Percentiles rank a stretch among this genome's conserved stretches.
These are phyloP conservation scores for Euschistus heros DNA, from an alignment of 1,140 invertebrate genomes.

Conservation along the genomic window DNA sequence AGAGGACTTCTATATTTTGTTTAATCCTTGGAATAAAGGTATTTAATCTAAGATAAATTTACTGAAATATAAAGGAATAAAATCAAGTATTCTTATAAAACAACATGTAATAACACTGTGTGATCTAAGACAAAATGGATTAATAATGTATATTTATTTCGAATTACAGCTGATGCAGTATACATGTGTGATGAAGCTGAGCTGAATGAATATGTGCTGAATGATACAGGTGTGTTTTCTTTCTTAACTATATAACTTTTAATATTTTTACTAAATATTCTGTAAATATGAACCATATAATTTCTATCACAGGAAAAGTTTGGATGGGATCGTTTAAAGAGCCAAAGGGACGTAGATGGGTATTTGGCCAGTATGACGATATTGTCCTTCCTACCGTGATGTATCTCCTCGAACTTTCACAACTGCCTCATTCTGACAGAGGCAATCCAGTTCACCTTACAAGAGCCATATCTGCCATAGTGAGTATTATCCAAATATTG, in stretches of 20 bases:
- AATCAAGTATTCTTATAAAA: neutral
- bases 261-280: neutral
- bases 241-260: neutral
- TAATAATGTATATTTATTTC: conserved; percentile 18
- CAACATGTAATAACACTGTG: neutral
- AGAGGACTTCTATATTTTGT: conserved; percentile 61
- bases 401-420: conserved; percentile 49
- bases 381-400: conserved; percentile 50
- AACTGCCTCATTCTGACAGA: conserved; percentile 48
- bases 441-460: conserved; percentile 60
- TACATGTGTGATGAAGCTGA: conserved; percentile 53
- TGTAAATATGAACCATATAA: neutral
- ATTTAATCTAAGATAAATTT: conserved; percentile 27
- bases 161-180: conserved; percentile 45
- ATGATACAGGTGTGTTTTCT: conserved; percentile 41
- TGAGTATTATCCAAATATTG: conserved; percentile 40
- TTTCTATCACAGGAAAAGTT: conserved; percentile 46
- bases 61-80: neutral
- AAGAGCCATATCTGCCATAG: conserved; percentile 59
- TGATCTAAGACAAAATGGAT: too few species aligned
- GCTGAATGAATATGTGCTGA: conserved; percentile 58
- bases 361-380: conserved; percentile 63
- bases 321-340: conserved; percentile 57
- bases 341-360: conserved; percentile 56
- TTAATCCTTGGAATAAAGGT: conserved; percentile 75